Percentiles rank a stretch among this genome's conserved stretches.
Conservation (phyloP, 1,140 invertebrate species). For the Hydropsyche tenuis region DNA sequence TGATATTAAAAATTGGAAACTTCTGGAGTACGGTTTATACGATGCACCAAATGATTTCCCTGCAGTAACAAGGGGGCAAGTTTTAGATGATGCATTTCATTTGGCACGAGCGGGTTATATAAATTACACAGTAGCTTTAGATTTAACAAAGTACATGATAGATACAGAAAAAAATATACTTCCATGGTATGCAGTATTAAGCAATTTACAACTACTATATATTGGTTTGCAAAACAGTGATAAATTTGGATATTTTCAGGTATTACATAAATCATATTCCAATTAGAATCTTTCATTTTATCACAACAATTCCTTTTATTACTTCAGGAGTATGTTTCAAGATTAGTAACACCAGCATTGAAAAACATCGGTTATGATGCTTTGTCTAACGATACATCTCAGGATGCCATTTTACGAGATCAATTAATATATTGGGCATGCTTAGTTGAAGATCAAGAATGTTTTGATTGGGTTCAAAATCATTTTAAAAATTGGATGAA, state of each 20-base stretch:
- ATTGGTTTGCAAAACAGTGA: slow-evolving; percentile 54
- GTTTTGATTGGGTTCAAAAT: slow-evolving; percentile 62
- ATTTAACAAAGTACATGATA: slow-evolving; percentile 68
- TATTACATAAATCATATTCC: slow-evolving; percentile 38
- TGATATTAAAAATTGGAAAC: slow-evolving; percentile 56
- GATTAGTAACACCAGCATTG: slow-evolving; percentile 53
- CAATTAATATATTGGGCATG: slow-evolving; percentile 67
- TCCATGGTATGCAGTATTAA: slow-evolving; percentile 65
- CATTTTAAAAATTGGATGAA: slow-evolving; percentile 65
- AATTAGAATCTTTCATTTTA: background rate
- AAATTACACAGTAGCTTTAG: slow-evolving; percentile 67
- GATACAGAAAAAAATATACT: slow-evolving; percentile 65
- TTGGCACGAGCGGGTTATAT: slow-evolving; percentile 69
- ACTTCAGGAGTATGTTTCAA: slow-evolving; percentile 54
- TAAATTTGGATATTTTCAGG: slow-evolving; percentile 57
- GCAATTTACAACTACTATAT: slow-evolving; percentile 61
- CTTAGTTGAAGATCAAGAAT: slow-evolving; percentile 65
- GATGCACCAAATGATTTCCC: slow-evolving; percentile 56
- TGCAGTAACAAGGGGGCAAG: slow-evolving; percentile 74
- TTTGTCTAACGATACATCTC: slow-evolving; percentile 40
- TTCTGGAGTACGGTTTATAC: slow-evolving; percentile 35
- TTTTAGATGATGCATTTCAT: slow-evolving; percentile 84
- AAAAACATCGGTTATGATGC: slow-evolving; percentile 48
- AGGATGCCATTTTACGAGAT: slow-evolving; percentile 61
- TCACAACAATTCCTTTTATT: background rate